Conservation (phyloP, 2,113 vertebrate species). For the Bos taurus region ARS-UCD2.0 NC_037345.1:57691501-57692000, state of each 20-base stretch:
- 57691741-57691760: neutral
- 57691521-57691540: fast-evolving
- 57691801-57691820: neutral
- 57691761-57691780: neutral
- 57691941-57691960: neutral
- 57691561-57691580: neutral
- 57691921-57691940: neutral
- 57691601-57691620: neutral
- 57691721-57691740: neutral
- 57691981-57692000: neutral
- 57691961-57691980: neutral
- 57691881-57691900: neutral
- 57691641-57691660: neutral
- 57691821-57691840: neutral
- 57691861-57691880: neutral
- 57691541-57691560: neutral
- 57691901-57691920: neutral
- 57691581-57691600: neutral
- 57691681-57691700: neutral
- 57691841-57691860: neutral
- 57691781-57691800: neutral
- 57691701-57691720: no score
- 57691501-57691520: neutral
- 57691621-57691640: neutral
- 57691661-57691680: neutral